These are phyloP conservation scores for Pseudopleuronectes americanus DNA, from an alignment of 2,797 vertebrate species.

Conservation along the genomic window DNA sequence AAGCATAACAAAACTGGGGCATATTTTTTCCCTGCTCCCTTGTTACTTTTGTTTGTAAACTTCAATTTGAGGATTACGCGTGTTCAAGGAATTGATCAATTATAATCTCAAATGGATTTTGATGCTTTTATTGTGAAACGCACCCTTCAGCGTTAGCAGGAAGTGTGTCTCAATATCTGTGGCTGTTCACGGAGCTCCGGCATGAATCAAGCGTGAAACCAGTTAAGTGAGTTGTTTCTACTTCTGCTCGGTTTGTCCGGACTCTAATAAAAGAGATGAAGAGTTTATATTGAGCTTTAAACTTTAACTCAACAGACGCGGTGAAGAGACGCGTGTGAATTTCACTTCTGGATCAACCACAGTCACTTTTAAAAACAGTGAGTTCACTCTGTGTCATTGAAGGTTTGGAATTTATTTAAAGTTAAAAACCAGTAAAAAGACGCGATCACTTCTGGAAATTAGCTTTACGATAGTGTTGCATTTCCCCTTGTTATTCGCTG, in stretches of 20 bases:
- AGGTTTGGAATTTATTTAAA: no score
- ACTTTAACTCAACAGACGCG: background rate
- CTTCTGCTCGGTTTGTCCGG: rapidly evolving
- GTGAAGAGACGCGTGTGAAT: slow-evolving; percentile 1
- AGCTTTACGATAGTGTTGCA: background rate
- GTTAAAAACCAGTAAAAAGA: background rate
- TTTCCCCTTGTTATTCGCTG: background rate
- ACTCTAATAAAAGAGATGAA: rapidly evolving
- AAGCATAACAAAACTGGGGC: no score
- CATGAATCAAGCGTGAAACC: background rate
- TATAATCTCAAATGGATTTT: background rate
- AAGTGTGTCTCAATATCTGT: slow-evolving; percentile 37
- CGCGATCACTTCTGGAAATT: no score
- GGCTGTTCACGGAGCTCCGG: background rate
- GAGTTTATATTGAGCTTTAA: background rate
- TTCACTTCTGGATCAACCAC: slow-evolving; percentile 19
- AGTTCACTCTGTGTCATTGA: background rate
- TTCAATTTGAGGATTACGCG: background rate
- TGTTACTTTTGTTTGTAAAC: no score
- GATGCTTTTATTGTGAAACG: slow-evolving; percentile 58
- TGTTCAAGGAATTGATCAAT: background rate
- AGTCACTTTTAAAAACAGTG: slow-evolving; percentile 34
- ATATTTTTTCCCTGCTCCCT: no score
- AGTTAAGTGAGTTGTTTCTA: slow-evolving; percentile 22
- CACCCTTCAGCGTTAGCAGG: slow-evolving; percentile 4